Evolutionary conservation across 2,797 vertebrate species (phyloP), one percentile per base, ranked within the genome.

Genomic region (Hozukius guyotensis): DNA sequence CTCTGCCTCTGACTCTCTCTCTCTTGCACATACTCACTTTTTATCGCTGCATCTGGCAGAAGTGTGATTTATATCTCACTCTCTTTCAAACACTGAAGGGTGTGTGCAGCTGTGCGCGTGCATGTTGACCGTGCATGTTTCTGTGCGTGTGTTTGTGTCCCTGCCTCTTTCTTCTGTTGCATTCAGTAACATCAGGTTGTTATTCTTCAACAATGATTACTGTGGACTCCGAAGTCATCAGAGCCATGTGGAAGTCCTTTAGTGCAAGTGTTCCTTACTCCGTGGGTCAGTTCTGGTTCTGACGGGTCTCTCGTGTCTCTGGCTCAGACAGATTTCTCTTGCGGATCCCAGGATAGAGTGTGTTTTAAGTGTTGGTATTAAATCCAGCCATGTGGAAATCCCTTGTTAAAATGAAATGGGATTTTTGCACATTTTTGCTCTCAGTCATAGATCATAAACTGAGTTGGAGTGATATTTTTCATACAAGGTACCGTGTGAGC

Each of bases 211-310:
- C 69, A 38, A 16, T 79, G 87, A 86, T 90, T 73, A 49, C 83
- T 72, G 38, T 80, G 71, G 82, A 78, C 83, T 72, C 75, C 42
- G 64, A 74, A 75, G 80, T 76, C 84, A 72, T 75, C 80, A 64
- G 79, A 78, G 74, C 85, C 90, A 92, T 93, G 87, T 91, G 91
- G 89, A 91, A 87, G 83, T 88, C 87, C 78, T 94, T 93, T 62
- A 82, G 85, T 67, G 75, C 38, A 61, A 87, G 81, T 78, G 76
- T 81, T 90, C 83, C 72, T 83, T 46, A 25, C 81, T 78, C 73
- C 11, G 20, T 29, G 60, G 85, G 74, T 88, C 89, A 70, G 80
- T 64, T 79, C 62, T 59, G 70, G 49, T 73, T 80, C 83, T 89
- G 88, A 90, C 32, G 68, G 69, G 71, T 89, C 91, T 90, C 90